These are phyloP conservation scores for Papilio demoleus DNA, from an alignment of 2,888 invertebrate species.

Conservation along the genomic window DNA sequence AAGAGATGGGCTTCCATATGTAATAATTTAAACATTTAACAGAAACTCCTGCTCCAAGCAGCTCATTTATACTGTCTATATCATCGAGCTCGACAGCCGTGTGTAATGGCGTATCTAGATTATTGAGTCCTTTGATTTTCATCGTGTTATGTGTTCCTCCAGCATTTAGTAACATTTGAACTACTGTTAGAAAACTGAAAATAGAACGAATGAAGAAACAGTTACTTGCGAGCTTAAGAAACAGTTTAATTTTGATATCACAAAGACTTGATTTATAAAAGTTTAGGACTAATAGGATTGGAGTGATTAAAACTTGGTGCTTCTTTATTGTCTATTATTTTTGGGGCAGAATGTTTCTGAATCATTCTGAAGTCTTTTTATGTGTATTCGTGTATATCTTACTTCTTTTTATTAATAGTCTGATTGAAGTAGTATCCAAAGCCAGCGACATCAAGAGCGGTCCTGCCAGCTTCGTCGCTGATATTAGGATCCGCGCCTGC, in stretches of 20 bases:
- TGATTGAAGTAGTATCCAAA: constrained; percentile 63
- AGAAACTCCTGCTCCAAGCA: constrained; percentile 71
- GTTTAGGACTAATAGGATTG: too few species aligned
- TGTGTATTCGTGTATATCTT: constrained; percentile 30
- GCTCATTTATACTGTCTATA: constrained; percentile 67
- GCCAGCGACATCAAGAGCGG: constrained; percentile 80
- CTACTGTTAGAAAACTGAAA: constrained; percentile 60
- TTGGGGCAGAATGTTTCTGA: too few species aligned
- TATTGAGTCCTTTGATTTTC: constrained; percentile 51
- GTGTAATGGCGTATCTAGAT: constrained; percentile 76
- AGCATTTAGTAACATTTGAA: constrained; percentile 60
- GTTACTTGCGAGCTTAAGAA: too few species aligned
- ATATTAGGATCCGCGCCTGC: constrained; percentile 77
- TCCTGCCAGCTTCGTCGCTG: constrained; percentile 69
- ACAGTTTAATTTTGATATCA: too few species aligned
- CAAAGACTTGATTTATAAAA: too few species aligned
- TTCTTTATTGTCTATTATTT: too few species aligned
- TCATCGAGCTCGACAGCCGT: constrained; percentile 77
- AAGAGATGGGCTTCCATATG: too few species aligned
- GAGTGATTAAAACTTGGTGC: background rate
- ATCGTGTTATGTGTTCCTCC: constrained; percentile 60
- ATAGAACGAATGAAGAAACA: background rate
- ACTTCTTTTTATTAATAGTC: constrained; percentile 53
- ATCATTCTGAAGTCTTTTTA: too few species aligned
- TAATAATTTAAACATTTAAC: constrained; percentile 68